Evolutionary conservation across 2,113 vertebrate species (phyloP), one percentile per base, ranked within the genome.

Genomic region (Ceratotherium simum): DNA sequence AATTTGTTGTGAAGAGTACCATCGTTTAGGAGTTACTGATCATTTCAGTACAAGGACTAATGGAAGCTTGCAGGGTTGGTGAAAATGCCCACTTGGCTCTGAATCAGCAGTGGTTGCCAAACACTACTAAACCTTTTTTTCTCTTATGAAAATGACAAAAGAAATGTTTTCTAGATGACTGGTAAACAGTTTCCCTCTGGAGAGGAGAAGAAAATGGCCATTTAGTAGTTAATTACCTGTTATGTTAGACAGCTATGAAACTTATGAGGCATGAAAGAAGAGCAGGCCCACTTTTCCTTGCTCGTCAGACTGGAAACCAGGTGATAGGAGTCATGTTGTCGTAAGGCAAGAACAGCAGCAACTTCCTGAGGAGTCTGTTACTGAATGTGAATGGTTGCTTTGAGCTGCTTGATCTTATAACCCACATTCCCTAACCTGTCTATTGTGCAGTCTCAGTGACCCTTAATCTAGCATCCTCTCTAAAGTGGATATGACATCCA

Each of bases 221-320:
- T 97, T 98, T 98, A 97, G 98, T 97, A 97, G 98, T 98, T 99
- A 98, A 98, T 98, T 98, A 98, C 95, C 98, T 99, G 97, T 98
- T 98, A 92, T 18, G 62, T 98, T 96, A 96, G 96, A 98, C 91
- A 98, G 98, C 95, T 95, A 58, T 97, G 98, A 98, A 98, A 97
- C 96, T 98, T 98, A 98, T 54, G 95, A 98, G 93, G 97, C 98
- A 56, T 98, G 98, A 97, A 98, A 90, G 92, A 97, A 84, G 96
- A 97, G 80, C 0, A 1, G 86, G 86, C 85, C 86, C 0, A 25
- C 88, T 76, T 96, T 48, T 48, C 70, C 67, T 82, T 60, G 54
- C 81, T 95, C 85, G 76, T 98, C 89, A 96, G 56, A 7, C 67
- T 65, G 88, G 96, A 98, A 97, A 97, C 0, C 3, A 97, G 95